These are phyloP conservation scores for Augochlorella aurata DNA, from an alignment of 2,888 invertebrate genomes.

Conservation along the genomic window DNA sequence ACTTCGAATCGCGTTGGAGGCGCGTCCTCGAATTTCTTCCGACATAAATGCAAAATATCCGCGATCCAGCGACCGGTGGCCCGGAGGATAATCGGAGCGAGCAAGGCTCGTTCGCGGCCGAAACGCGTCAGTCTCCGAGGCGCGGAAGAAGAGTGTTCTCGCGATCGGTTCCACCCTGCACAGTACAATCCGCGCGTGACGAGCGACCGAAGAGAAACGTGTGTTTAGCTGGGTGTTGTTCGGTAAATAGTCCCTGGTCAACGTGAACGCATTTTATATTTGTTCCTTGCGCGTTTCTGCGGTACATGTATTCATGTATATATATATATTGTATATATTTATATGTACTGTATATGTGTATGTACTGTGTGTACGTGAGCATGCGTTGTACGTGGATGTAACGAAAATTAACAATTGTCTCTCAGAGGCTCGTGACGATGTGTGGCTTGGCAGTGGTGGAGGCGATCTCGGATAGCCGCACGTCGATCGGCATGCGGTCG, in stretches of 20 bases:
- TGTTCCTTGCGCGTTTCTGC: conserved; percentile 29
- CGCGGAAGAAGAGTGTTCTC: not conserved
- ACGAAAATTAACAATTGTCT: conserved; percentile 60
- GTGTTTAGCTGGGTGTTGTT: conserved; percentile 11
- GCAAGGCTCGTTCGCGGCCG: not conserved
- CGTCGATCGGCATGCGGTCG: conserved; percentile 93
- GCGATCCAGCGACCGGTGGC: not conserved
- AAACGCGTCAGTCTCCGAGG: not conserved
- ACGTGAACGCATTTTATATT: conserved; percentile 45
- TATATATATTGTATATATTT: conserved; percentile 23
- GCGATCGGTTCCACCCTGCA: not conserved
- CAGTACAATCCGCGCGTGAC: conserved; percentile 17
- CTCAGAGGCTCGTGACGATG: conserved; percentile 82
- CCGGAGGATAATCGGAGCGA: not conserved
- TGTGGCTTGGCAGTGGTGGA: conserved; percentile 94
- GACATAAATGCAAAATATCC: not conserved
- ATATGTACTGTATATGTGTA: conserved; percentile 21
- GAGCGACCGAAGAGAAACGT: conserved; percentile 16
- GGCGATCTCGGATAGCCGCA: conserved; percentile 94
- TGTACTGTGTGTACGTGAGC: conserved; percentile 28
- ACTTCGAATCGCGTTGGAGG: not conserved
- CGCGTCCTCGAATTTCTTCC: not conserved
- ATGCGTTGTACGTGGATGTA: conserved; percentile 49
- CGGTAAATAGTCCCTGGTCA: conserved; percentile 45
- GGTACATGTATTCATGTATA: conserved; percentile 32